phyloP scores from a whole-genome alignment of 2,113 vertebrate species.

The Hippolais icterina region DNA sequence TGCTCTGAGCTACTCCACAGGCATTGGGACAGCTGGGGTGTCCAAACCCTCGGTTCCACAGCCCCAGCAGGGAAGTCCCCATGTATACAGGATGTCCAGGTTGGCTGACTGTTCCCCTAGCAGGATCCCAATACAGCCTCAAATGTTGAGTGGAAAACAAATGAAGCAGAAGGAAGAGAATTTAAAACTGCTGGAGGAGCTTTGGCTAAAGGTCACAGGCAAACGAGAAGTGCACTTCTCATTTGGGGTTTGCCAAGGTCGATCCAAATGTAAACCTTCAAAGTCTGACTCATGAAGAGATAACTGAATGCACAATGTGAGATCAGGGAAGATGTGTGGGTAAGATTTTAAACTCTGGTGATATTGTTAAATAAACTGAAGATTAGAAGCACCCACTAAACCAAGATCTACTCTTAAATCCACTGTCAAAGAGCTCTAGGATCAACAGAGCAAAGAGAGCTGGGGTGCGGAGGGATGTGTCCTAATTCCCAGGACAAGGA shows the following conservation, averaged over 20 bases:
- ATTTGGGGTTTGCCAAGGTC: background rate
- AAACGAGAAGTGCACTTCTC: background rate
- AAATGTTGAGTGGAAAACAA: background rate
- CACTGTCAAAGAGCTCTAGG: background rate
- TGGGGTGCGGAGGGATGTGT: background rate
- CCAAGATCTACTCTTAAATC: background rate
- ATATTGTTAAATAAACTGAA: background rate
- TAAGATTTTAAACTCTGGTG: background rate
- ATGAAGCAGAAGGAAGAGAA: background rate
- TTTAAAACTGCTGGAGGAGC: background rate
- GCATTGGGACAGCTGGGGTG: background rate
- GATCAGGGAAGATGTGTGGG: background rate
- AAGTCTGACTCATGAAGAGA: background rate
- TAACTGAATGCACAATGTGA: background rate
- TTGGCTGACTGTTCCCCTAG: background rate
- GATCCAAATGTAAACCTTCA: background rate
- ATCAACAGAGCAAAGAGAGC: background rate
- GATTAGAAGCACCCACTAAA: background rate
- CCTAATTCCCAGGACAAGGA: background rate
- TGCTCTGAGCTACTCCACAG: background rate
- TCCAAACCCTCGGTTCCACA: background rate
- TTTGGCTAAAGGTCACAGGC: background rate
- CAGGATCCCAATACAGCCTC: background rate
- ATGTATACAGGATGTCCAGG: background rate
- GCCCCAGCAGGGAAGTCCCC: background rate